Conservation (phyloP, 53 echinoderm and acorn worm genomes). For the Antedon mediterranea region DNA sequence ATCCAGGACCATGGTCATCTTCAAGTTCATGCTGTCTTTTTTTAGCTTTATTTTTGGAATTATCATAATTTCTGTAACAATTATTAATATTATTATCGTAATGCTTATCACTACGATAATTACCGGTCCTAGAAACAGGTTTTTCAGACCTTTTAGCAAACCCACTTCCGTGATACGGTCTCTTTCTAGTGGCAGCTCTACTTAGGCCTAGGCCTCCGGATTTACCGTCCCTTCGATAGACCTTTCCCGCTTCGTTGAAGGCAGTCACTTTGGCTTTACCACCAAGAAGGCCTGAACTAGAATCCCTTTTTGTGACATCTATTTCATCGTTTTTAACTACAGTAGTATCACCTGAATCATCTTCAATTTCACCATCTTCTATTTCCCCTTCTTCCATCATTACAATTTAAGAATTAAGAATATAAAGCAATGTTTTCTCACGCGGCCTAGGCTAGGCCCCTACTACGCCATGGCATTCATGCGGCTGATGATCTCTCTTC, state of each 20-base stretch:
- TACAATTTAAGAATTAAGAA: background rate
- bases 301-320: background rate
- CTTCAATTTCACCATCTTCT: background rate
- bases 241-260: too few relatives aligned
- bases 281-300: too few relatives aligned
- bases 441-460: too few relatives aligned
- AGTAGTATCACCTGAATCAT: background rate
- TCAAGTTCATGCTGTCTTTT: background rate
- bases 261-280: too few relatives aligned
- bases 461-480: too few relatives aligned
- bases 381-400: background rate
- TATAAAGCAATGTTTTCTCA: too few relatives aligned
- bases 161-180: background rate
- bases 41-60: background rate
- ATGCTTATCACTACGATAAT: background rate
- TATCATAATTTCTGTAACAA: background rate
- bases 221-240: too few relatives aligned
- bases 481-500: too few relatives aligned
- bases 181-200: background rate
- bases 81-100: background rate
- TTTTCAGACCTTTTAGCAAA: background rate
- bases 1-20: background rate
- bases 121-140: background rate
- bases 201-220: background rate
- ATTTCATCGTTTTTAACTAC: background rate